These are phyloP conservation scores for Leucosticte australis DNA, from an alignment of 2,113 vertebrate genomes.

Conservation along the genomic window DNA sequence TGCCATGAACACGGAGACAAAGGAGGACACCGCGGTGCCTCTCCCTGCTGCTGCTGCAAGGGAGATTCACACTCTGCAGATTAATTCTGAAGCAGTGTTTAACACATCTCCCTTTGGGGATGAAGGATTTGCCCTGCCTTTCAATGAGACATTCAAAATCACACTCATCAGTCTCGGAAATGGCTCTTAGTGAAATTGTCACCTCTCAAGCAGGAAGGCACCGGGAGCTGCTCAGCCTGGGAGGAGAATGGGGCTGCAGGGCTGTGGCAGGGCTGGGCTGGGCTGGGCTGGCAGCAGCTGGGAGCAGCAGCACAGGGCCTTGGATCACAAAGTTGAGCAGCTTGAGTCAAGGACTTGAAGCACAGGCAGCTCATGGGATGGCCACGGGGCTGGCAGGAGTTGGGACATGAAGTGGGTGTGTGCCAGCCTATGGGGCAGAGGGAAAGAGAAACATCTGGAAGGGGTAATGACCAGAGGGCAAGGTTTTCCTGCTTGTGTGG, in stretches of 20 bases:
- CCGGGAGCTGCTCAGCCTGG: not conserved
- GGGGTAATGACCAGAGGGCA: not conserved
- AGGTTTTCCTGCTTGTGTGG: not conserved
- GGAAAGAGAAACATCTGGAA: not conserved
- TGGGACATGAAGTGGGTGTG: not conserved
- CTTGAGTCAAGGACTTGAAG: not conserved
- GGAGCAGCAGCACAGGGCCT: not conserved
- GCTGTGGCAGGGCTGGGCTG: not conserved
- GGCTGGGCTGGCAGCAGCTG: not conserved
- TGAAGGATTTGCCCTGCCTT: conserved; percentile 9
- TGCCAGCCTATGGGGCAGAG: not conserved
- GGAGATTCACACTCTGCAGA: not conserved
- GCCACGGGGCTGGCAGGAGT: not conserved
- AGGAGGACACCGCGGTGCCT: not conserved
- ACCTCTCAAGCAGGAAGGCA: not conserved
- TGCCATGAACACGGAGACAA: not conserved
- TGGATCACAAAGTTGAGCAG: not conserved
- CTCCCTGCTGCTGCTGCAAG: not conserved
- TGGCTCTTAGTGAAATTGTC: not conserved
- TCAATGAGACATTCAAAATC: conserved; percentile 38
- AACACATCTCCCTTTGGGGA: conserved; percentile 16
- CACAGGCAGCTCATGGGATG: not conserved
- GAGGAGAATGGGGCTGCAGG: accelerated
- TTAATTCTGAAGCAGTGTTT: conserved; percentile 30
- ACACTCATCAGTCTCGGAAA: not conserved